A percentile compares a stretch with the other conserved stretches of the same genome.
Conservation (phyloP, 2,888 invertebrate genomes). For the Epinotia nisella region DNA sequence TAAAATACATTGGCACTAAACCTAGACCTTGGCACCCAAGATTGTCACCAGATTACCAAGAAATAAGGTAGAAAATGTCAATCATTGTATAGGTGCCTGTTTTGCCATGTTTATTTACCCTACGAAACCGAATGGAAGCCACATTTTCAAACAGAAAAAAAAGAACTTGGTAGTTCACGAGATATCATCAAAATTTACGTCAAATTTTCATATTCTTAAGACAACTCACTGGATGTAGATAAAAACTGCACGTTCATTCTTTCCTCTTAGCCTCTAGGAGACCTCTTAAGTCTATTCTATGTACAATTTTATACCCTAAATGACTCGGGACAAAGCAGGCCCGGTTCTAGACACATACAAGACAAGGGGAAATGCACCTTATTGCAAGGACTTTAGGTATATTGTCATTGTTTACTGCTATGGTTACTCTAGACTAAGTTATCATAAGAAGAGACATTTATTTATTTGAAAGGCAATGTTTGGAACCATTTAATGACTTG, state of each 20-base stretch:
- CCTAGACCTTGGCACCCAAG: not conserved
- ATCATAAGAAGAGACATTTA: conserved; percentile 24
- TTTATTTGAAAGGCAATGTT: conserved; percentile 15
- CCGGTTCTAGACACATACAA: conserved; percentile 2
- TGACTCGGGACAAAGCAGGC: conserved; percentile 13
- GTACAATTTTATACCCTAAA: conserved; percentile 49
- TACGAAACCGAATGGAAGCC: conserved; percentile 20
- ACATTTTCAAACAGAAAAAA: conserved; percentile 8
- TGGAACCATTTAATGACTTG: not conserved
- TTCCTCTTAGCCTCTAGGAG: conserved; percentile 77
- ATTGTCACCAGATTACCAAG: too few relatives aligned
- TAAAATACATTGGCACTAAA: not conserved
- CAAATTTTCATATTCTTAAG: conserved; percentile 7
- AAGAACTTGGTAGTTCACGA: conserved; percentile 5
- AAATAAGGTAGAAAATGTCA: too few relatives aligned
- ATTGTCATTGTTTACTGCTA: conserved; percentile 43
- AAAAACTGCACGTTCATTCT: conserved; percentile 73
- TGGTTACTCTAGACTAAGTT: conserved; percentile 28
- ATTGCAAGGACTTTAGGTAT: conserved; percentile 28
- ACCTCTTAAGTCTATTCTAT: conserved; percentile 61
- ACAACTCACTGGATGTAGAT: conserved; percentile 52
- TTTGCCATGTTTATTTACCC: not conserved
- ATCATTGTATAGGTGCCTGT: not conserved
- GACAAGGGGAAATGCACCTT: conserved; percentile 36
- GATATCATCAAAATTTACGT: conserved; percentile 22